These are phyloP conservation scores for Saguinus midas DNA, from an alignment of 2,113 vertebrate genomes.

Conservation along the genomic window DNA sequence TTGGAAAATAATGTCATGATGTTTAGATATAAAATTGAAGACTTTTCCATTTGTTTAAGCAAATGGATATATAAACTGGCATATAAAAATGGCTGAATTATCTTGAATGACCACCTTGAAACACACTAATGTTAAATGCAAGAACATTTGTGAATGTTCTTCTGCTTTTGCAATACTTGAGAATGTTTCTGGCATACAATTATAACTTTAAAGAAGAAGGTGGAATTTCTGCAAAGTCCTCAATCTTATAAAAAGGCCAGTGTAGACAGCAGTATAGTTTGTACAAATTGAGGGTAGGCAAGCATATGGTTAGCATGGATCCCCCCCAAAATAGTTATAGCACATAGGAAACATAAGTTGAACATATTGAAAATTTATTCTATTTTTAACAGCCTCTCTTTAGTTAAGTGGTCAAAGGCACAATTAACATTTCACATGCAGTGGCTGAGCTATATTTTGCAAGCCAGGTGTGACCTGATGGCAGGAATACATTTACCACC, in stretches of 20 bases:
- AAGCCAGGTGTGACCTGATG: slow-evolving; percentile 67
- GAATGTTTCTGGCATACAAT: background rate
- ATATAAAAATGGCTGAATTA: slow-evolving; percentile 14
- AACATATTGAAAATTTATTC: slow-evolving; percentile 67
- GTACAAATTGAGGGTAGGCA: slow-evolving; percentile 53
- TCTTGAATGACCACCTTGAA: slow-evolving; percentile 10
- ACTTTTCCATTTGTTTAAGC: slow-evolving; percentile 39
- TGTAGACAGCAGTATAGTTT: slow-evolving; percentile 26
- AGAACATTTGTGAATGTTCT: background rate
- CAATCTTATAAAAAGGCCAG: slow-evolving; percentile 10
- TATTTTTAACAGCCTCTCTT: slow-evolving; percentile 64
- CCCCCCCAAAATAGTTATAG: slow-evolving; percentile 51
- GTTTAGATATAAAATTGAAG: slow-evolving; percentile 51
- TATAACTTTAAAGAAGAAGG: slow-evolving; percentile 26
- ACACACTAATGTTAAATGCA: background rate
- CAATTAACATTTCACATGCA: slow-evolving; percentile 4
- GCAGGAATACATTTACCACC: slow-evolving; percentile 48
- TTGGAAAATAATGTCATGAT: slow-evolving; percentile 36
- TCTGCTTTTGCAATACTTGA: background rate
- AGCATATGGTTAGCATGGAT: slow-evolving; percentile 59
- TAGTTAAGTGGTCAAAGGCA: slow-evolving; percentile 53
- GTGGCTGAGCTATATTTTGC: slow-evolving; percentile 65
- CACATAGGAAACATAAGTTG: slow-evolving; percentile 66
- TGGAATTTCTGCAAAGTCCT: background rate
- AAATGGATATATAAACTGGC: slow-evolving; percentile 27